Evolutionary conservation across 2,113 vertebrate species (phyloP), one percentile per base, ranked within the genome.

Genomic region (Recurvirostra avosetta): DNA sequence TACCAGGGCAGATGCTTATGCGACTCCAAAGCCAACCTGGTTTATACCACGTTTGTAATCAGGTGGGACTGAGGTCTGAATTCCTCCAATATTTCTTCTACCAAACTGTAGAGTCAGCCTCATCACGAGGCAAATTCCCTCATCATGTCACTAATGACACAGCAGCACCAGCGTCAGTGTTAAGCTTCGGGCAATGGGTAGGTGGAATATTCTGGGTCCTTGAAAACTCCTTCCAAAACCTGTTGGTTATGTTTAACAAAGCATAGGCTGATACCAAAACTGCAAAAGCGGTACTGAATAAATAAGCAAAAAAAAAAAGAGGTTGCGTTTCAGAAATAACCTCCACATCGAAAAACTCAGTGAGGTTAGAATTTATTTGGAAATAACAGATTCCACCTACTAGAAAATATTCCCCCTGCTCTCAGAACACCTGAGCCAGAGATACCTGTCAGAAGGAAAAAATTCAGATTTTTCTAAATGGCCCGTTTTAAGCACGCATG

Each of bases 401-500:
- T 22, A 53, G 15, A 74, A 49, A 78, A 63, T 21, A 36, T 22
- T n/a, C 36, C 3, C 38, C 41, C 21, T 72, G 8, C 12, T 84
- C 36, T 72, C 58, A 56, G 43, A 87, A 52, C 8, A 73, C 22
- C 49, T 6, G 16, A 73, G 55, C 84, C 12, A 43, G 53, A 72
- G 15, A 4, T 11, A 89, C 5, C 0, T 0, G 30, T 61, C 53
- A 86, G 36, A 62, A 45, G 16, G 21, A 15, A n/a, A 72, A 81
- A 50, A 41, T 38, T 4, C 3, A 1, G 3, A 21, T 63, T 78
- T 81, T 81, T 63, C 66, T 78, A 68, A 40, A 72, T 4, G 30
- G 27, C 50, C 40, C 5, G 6, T 80, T 67, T 91, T n/a, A 65
- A 83, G 62, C 0, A 0, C 32, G 25, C 23, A 20, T 15, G 22